Percentiles rank a stretch among this genome's conserved stretches.
Conservation (phyloP, 30 jellyfish, hydroid and myxozoan genomes). For the Chrysaora quinquecirrha region DNA sequence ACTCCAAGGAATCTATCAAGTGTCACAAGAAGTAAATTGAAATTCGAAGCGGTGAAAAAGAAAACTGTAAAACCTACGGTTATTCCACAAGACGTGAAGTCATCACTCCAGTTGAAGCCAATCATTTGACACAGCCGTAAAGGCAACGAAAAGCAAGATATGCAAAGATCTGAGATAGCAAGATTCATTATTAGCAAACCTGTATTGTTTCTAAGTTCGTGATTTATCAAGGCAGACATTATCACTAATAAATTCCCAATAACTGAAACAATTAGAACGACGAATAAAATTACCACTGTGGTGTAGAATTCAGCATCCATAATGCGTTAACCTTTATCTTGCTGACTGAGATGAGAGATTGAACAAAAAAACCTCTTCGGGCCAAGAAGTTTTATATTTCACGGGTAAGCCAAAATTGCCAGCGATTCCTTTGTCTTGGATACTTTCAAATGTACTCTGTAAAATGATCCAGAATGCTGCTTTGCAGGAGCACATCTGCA, state of each 20-base stretch:
- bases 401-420: too few relatives aligned
- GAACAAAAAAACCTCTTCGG: too few relatives aligned
- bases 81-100: slow-evolving; percentile 32
- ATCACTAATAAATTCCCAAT: slow-evolving; percentile 27
- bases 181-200: slow-evolving; percentile 27
- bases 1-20: slow-evolving; percentile 56
- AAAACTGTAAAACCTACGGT: slow-evolving; percentile 22
- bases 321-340: too few relatives aligned
- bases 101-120: slow-evolving; percentile 9
- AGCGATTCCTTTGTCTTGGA: too few relatives aligned
- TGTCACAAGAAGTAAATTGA: slow-evolving; percentile 40
- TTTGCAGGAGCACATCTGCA: too few relatives aligned
- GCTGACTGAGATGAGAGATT: too few relatives aligned
- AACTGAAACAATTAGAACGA: slow-evolving; percentile 8
- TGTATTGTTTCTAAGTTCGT: slow-evolving; percentile 8
- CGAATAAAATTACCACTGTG: slow-evolving; percentile 24
- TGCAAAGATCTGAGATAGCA: slow-evolving; percentile 42
- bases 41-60: slow-evolving; percentile 48
- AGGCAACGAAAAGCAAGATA: slow-evolving; percentile 26
- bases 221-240: background rate
- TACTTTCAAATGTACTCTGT: too few relatives aligned
- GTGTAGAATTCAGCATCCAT: slow-evolving; percentile 6
- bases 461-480: too few relatives aligned
- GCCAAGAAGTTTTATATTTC: too few relatives aligned
- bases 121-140: slow-evolving; percentile 15